Percentiles rank a stretch among this genome's conserved stretches.
Evolutionary conservation across 2,888 invertebrate species (phyloP).

Genomic region (Salticus scenicus): DNA sequence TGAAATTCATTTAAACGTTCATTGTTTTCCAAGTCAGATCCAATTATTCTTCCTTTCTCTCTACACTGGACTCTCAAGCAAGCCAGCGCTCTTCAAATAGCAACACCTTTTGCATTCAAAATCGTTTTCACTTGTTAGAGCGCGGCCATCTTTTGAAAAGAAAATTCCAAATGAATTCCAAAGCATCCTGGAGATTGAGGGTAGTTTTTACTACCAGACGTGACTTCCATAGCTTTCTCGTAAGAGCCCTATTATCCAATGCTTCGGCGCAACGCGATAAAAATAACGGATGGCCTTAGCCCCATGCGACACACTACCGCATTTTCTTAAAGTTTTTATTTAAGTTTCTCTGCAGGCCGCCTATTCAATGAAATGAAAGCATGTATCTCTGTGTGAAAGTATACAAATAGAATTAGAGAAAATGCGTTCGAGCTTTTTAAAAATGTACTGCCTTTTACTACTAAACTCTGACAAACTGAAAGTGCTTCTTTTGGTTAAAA

Average conservation of each 20-base stretch:
- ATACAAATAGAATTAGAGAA: neutral
- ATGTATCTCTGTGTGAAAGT: neutral
- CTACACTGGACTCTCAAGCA: neutral
- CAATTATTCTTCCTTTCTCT: slow-evolving; percentile 4
- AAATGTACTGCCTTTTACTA: neutral
- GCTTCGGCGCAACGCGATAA: slow-evolving; percentile 39
- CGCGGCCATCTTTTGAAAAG: slow-evolving; percentile 42
- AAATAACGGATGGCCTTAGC: slow-evolving; percentile 36
- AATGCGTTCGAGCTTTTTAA: neutral
- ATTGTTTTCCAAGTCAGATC: neutral
- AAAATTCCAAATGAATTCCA: slow-evolving; percentile 58
- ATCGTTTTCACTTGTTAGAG: slow-evolving; percentile 59
- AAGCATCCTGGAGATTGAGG: slow-evolving; percentile 45
- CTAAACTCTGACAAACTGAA: no score
- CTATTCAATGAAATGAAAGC: neutral
- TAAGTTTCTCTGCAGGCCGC: neutral
- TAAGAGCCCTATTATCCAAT: slow-evolving; percentile 49
- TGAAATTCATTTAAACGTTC: slow-evolving; percentile 10
- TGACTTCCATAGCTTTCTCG: slow-evolving; percentile 50
- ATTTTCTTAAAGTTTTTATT: slow-evolving; percentile 24
- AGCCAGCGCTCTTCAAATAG: slow-evolving; percentile 44
- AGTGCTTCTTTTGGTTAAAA: no score
- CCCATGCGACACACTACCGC: slow-evolving; percentile 22
- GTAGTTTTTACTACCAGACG: slow-evolving; percentile 47
- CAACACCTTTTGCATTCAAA: slow-evolving; percentile 51